Conservation (phyloP, 1,140 invertebrate species). For the Agrypnia vestita region DNA sequence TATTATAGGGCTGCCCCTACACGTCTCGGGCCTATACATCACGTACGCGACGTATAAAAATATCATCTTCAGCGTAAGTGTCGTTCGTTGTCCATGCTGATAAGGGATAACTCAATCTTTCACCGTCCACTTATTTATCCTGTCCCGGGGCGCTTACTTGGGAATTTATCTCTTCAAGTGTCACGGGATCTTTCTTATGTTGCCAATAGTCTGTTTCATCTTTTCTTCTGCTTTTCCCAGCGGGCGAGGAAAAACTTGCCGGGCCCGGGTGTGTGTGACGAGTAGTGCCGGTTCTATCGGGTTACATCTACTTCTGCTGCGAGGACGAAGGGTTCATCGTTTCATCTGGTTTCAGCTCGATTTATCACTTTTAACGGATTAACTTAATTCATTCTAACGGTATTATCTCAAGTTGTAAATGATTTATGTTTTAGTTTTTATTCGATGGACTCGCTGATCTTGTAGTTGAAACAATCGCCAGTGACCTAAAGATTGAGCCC, state of each 20-base stretch:
- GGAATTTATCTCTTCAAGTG: constrained; percentile 60
- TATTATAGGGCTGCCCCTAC: neutral
- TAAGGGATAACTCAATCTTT: constrained; percentile 62
- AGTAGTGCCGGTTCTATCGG: neutral
- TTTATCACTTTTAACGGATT: too few species aligned
- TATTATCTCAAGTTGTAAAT: too few species aligned
- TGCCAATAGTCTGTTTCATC: constrained; percentile 51
- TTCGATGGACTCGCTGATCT: too few species aligned
- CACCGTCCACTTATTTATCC: constrained; percentile 61
- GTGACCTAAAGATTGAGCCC: too few species aligned
- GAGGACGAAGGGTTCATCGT: too few species aligned
- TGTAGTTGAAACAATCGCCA: too few species aligned
- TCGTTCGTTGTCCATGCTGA: constrained; percentile 60
- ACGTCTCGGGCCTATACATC: constrained; percentile 33
- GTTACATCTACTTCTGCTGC: too few species aligned
- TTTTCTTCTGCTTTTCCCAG: constrained; percentile 25
- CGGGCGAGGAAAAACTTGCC: neutral
- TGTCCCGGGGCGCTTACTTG: constrained; percentile 57
- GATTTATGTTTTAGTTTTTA: too few species aligned
- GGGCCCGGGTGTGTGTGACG: neutral
- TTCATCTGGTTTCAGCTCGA: too few species aligned
- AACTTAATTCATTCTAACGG: too few species aligned
- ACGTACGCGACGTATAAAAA: constrained; percentile 32
- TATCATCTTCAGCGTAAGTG: constrained; percentile 59
- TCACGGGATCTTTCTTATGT: constrained; percentile 57